phyloP scores from a whole-genome alignment of 2,888 invertebrate species.

The Horisme vitalbata region DNA sequence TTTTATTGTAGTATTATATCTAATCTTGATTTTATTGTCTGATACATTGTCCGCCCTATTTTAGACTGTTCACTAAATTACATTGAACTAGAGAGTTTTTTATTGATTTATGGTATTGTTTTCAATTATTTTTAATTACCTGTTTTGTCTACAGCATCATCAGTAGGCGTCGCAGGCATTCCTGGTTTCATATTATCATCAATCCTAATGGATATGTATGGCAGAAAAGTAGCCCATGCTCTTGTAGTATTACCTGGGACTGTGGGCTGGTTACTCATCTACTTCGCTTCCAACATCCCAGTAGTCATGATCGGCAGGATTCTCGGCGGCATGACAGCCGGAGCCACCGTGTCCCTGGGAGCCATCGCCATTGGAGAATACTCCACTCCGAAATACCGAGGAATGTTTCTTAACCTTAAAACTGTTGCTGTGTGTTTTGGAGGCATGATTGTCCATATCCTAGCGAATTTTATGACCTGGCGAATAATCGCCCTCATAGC shows the following conservation, averaged over 20 bases:
- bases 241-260: slow-evolving; percentile 67
- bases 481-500: slow-evolving; percentile 43
- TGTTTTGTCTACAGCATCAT: slow-evolving; percentile 40
- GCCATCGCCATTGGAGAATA: slow-evolving; percentile 57
- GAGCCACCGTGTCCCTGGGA: slow-evolving; percentile 62
- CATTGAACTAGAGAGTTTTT: too few relatives aligned
- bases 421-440: slow-evolving; percentile 45
- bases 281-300: slow-evolving; percentile 48
- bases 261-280: slow-evolving; percentile 73
- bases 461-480: slow-evolving; percentile 45
- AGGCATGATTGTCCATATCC: slow-evolving; percentile 42
- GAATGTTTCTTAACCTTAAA: slow-evolving; percentile 51
- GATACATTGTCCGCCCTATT: too few relatives aligned
- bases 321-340: slow-evolving; percentile 64
- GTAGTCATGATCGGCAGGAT: slow-evolving; percentile 45
- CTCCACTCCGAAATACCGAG: slow-evolving; percentile 48
- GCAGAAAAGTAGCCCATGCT: slow-evolving; percentile 40
- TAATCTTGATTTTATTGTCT: too few relatives aligned
- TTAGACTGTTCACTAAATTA: too few relatives aligned
- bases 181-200: slow-evolving; percentile 49
- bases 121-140: too few relatives aligned
- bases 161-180: slow-evolving; percentile 41
- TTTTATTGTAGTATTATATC: too few relatives aligned
- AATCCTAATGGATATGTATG: slow-evolving; percentile 44
- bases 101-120: too few relatives aligned